Conservation (phyloP, 2,797 vertebrate genomes). For the Triplophysa yarkandensis region DNA sequence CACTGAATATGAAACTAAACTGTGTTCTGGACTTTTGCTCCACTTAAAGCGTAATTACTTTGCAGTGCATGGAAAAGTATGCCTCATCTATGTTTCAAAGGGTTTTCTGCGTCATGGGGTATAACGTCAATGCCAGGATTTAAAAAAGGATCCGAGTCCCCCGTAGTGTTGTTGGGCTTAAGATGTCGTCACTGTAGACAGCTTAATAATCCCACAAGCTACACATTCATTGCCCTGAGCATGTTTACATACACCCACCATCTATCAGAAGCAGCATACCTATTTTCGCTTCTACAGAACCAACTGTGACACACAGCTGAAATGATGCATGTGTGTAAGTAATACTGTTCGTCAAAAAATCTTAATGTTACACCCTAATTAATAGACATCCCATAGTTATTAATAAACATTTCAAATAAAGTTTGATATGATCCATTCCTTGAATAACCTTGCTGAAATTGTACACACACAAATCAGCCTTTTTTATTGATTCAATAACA, state of each 20-base stretch:
- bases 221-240: slow-evolving; percentile 26
- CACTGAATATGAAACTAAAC: neutral
- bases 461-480: slow-evolving; percentile 20
- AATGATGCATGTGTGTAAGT: neutral
- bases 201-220: slow-evolving; percentile 50
- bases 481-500: slow-evolving; percentile 56
- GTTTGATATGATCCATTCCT: slow-evolving; percentile 4
- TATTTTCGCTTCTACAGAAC: slow-evolving; percentile 7
- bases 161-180: slow-evolving; percentile 48
- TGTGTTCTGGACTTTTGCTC: neutral
- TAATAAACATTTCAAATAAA: too few relatives aligned
- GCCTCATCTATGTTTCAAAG: slow-evolving; percentile 48
- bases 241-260: slow-evolving; percentile 32
- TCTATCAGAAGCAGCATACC: neutral
- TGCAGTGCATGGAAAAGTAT: slow-evolving; percentile 30
- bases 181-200: slow-evolving; percentile 46
- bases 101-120: slow-evolving; percentile 45
- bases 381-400: too few relatives aligned
- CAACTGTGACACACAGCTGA: slow-evolving; percentile 1
- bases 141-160: slow-evolving; percentile 57
- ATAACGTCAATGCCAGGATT: slow-evolving; percentile 49
- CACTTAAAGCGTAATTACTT: slow-evolving; percentile 36
- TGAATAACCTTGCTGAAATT: slow-evolving; percentile 5
- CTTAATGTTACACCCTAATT: too few relatives aligned
- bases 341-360: slow-evolving; percentile 12